Conservation (phyloP, 2,888 invertebrate genomes). For the Lepeophtheirus nordmannii region DNA sequence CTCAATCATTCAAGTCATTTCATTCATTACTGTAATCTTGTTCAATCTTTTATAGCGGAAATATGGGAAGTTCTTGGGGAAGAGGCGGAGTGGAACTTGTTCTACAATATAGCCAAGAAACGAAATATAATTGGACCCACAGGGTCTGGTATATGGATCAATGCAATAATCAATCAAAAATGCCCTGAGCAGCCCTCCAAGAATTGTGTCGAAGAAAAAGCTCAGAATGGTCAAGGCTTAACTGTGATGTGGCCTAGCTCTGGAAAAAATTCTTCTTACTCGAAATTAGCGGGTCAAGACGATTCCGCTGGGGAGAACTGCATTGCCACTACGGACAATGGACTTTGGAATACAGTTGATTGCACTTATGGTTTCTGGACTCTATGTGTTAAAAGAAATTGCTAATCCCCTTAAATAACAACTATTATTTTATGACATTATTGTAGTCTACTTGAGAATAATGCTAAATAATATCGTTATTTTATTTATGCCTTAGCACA, state of each 20-base stretch:
- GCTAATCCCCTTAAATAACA: background rate
- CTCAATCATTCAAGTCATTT: no score
- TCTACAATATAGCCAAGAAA: background rate
- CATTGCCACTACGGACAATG: background rate
- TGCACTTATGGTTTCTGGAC: slow-evolving; percentile 7
- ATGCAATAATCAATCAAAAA: background rate
- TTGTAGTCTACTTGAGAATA: no score
- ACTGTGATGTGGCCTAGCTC: background rate
- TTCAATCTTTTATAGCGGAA: background rate
- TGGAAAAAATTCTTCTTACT: background rate
- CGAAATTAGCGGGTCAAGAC: background rate
- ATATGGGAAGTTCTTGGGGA: background rate
- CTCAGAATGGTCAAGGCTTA: background rate
- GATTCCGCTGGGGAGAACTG: background rate
- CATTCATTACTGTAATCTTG: no score
- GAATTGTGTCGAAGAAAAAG: background rate
- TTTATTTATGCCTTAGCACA: no score
- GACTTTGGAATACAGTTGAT: background rate
- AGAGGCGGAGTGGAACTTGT: background rate
- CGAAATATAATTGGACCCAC: background rate
- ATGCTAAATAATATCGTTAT: no score
- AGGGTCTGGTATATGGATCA: background rate
- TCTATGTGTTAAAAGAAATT: background rate
- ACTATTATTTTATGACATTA: no score
- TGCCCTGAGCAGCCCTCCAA: background rate